Conservation (phyloP, 2,797 vertebrate genomes). For the Gastrophryne carolinensis region DNA sequence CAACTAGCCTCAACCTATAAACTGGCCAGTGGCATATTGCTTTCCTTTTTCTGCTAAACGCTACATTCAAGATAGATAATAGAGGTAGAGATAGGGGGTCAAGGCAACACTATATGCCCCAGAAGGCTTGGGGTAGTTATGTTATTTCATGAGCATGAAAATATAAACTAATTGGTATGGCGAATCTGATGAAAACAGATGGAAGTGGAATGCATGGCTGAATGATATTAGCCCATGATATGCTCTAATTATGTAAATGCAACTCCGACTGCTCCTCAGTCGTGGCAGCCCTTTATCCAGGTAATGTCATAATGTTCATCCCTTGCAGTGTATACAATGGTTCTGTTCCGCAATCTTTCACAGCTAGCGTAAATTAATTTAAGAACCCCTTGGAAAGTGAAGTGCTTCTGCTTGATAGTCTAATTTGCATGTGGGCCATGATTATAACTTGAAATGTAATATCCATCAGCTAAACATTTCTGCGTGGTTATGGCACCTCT, state of each 20-base stretch:
- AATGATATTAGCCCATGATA: not conserved
- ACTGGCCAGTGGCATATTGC: too few species aligned
- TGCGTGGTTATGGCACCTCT: slow-evolving; percentile 1
- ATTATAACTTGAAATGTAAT: slow-evolving; percentile 25
- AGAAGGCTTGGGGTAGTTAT: too few species aligned
- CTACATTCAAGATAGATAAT: too few species aligned
- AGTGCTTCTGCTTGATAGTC: not conserved
- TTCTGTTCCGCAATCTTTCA: not conserved
- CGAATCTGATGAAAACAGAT: not conserved
- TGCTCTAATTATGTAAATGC: not conserved
- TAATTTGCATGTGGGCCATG: not conserved
- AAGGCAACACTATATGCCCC: too few species aligned
- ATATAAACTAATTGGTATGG: too few species aligned
- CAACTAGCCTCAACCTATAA: too few species aligned
- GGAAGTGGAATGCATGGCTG: not conserved
- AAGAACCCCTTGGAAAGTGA: not conserved
- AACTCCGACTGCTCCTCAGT: not conserved
- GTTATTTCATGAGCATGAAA: too few species aligned
- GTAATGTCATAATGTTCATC: not conserved
- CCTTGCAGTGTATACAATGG: not conserved
- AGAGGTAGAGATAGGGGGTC: too few species aligned
- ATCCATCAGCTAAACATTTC: slow-evolving; percentile 13
- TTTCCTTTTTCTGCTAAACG: too few species aligned
- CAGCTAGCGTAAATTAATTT: not conserved
- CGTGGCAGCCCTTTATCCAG: not conserved